Conservation (phyloP, 2,797 vertebrate species). For the Brotogeris chrysoptera region DNA sequence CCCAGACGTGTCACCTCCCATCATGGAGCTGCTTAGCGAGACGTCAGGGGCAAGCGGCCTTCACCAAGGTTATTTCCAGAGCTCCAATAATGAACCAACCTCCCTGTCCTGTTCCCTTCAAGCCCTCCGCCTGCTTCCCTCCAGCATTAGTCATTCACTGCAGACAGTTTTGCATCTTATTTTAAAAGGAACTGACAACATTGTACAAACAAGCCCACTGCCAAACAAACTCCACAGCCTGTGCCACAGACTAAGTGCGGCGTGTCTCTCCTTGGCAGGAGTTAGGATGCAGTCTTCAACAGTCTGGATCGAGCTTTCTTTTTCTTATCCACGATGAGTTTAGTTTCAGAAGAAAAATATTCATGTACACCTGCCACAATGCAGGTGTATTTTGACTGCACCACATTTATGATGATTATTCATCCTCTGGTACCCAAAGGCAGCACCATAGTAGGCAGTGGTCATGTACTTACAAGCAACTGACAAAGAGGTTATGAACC, state of each 20-base stretch:
- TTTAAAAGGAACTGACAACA: neutral
- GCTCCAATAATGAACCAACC: rapidly evolving
- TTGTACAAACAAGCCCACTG: neutral
- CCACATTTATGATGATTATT: neutral
- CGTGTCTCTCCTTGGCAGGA: neutral
- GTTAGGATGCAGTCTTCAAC: neutral
- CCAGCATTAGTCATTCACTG: neutral
- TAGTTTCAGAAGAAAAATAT: neutral
- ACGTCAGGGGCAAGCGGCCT: neutral
- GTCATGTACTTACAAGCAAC: neutral
- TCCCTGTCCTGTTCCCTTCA: neutral
- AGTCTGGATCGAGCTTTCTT: neutral
- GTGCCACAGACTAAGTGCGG: neutral
- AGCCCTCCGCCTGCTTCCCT: neutral
- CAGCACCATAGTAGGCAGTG: rapidly evolving
- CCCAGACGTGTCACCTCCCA: neutral
- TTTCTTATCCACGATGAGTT: neutral
- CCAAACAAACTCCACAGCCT: neutral
- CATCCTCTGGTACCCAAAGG: neutral
- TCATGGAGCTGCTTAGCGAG: neutral
- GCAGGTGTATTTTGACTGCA: neutral
- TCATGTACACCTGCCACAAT: neutral
- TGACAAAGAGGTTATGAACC: neutral
- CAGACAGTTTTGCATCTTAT: neutral
- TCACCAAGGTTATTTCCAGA: neutral